Evolutionary conservation across 2,797 vertebrate genomes (phyloP), one percentile per base, ranked within the genome.

Genomic region (Clamator glandarius): DNA sequence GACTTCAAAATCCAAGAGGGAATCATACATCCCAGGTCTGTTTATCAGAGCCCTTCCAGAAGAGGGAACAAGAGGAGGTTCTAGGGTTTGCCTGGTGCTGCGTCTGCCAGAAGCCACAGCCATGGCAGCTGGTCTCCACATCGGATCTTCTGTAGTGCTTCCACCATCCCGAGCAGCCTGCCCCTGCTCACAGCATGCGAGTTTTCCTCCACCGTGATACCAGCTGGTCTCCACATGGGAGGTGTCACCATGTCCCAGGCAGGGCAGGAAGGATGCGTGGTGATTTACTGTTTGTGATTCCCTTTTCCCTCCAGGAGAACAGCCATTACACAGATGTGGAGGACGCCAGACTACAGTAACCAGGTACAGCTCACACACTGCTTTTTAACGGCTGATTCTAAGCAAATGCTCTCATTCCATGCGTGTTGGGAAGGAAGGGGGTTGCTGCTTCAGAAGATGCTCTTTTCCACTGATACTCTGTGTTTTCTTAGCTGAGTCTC

Each of bases 301-400:
- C 93, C 72, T 79, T 89, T 78, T 84, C 58, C 86, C 70, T 76
- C 21, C 97, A 99, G 98, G 98, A 98, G 93, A 98, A 98, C 98
- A 98, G 98, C 97, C 98, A 96, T 97, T 98, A 98, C 96, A 98
- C 98, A 98, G 98, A 98, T 12, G 96, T 91, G 94, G 98, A 98
- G 92, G 98, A 98, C 57, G 96, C 98, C 93, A 97, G 98, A 92
- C 98, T 98, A 95, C 98, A 98, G 92, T 99, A 98, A 98, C 91
- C 97, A 98, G 98, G 98, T 98, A 97, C 54, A 66, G 69, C 79
- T 90, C 75, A 48, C 29, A 1, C 20, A 0, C 36, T 55, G 82
- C 62, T 69, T 17, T 59, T 52, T 18, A 52, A 73, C 33, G 54
- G 52, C 82, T 62, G 33, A 17, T 88, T 79, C 66, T 36, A 83